Percentiles rank a stretch among this genome's conserved stretches.
Evolutionary conservation across 1,140 invertebrate genomes (phyloP).

Genomic region (Drosophila parvula): DNA sequence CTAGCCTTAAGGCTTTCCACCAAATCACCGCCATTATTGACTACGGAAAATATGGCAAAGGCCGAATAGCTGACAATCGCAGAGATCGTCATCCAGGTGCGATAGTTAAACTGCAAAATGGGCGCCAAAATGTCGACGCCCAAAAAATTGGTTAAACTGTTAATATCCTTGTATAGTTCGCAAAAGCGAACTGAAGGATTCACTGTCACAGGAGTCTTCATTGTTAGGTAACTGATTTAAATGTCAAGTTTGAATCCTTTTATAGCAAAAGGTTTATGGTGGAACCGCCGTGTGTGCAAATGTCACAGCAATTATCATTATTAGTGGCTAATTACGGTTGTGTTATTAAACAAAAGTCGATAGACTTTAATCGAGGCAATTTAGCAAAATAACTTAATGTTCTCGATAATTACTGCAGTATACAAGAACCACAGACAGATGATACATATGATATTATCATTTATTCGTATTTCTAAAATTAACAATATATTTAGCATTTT

Average conservation of each 20-base stretch:
- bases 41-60: slow-evolving; percentile 42
- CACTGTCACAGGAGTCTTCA: slow-evolving; percentile 4
- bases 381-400: not conserved
- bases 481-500: too few species aligned
- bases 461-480: too few species aligned
- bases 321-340: slow-evolving; percentile 13
- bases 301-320: slow-evolving; percentile 18
- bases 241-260: not conserved
- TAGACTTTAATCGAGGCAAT: slow-evolving; percentile 1
- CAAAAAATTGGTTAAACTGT: slow-evolving; percentile 30
- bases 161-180: slow-evolving; percentile 36
- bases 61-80: slow-evolving; percentile 24
- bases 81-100: slow-evolving; percentile 46
- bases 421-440: not conserved
- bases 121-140: slow-evolving; percentile 46
- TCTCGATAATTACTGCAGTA: not conserved
- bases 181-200: slow-evolving; percentile 32
- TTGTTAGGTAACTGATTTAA: slow-evolving; percentile 6
- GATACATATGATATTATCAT: too few species aligned
- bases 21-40: slow-evolving; percentile 40
- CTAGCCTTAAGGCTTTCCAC: slow-evolving; percentile 39
- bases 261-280: slow-evolving; percentile 23
- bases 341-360: slow-evolving; percentile 14
- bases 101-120: slow-evolving; percentile 23
- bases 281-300: not conserved